Base-by-base conservation (phyloP, 2,888 invertebrate species). In the Plebejus anna region DNA sequence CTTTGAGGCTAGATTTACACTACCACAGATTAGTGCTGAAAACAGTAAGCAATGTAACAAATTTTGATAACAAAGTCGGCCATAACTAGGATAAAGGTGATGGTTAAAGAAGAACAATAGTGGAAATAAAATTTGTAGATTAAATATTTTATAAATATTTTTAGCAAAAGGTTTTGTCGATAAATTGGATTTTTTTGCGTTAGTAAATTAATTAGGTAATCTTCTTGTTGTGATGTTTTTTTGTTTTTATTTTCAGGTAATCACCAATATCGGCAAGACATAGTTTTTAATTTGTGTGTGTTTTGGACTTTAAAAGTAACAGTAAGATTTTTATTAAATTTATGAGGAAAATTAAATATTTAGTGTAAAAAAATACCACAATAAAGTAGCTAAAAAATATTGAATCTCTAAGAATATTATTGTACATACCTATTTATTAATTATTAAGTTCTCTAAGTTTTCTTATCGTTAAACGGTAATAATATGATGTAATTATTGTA, bases 21-120 rank as follows among this genome's bases (percentile, higher is more conserved):
- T 5, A 4, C 2, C 66, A 36, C 13, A 66, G 66, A 66, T 66
- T 87, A 66, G 13, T 36, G 32, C 32, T 66, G 1, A 16, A 66
- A 66, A 16, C 28, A 13, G 28, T 32, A 22, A 61, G 9, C 22
- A 59, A 6, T 22, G 9, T 9, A 7, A 59, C n/a, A 5, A 7
- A n/a, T 22, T 59, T 59, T n/a, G 1, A 59, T 59, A 51, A 16
- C 11, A 9, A 2, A 7, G 47, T 2, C 9, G 9, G 9, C 47
- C 9, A 11, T 47, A 47, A 47, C 11, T 47, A 47, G 47, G 11
- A 47, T 47, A 9, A 47, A 11, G 1, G 3, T 42, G 9, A 42
- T 42, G 9, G 47, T 47, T 11, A 2, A 47, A 9, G 9, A 11
- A 47, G 47, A 47, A 47, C 0, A 9, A 47, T 9, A 42, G 9